These are phyloP conservation scores for Macrocentrus cingulum DNA, from an alignment of 1,140 invertebrate genomes.

Conservation along the genomic window DNA sequence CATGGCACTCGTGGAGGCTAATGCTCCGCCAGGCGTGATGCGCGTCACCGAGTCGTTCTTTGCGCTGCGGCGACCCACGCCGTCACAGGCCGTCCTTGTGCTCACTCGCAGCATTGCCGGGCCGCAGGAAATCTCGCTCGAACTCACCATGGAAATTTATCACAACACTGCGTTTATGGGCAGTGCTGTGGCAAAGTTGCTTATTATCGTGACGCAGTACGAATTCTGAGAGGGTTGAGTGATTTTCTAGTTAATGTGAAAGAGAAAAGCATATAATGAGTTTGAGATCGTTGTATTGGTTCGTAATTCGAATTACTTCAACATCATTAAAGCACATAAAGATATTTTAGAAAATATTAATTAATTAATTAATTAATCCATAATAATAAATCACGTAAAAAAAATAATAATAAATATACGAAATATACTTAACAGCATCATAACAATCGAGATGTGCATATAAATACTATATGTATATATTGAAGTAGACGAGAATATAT, in stretches of 20 bases:
- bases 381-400: too few relatives aligned
- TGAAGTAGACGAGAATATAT: too few relatives aligned
- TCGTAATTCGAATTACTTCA: slow-evolving; percentile 10
- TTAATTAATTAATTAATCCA: too few relatives aligned
- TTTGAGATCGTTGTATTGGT: slow-evolving; percentile 23
- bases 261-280: too few relatives aligned
- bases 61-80: slow-evolving; percentile 59
- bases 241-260: too few relatives aligned
- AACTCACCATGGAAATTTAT: slow-evolving; percentile 85
- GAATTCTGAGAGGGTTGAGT: slow-evolving; percentile 71
- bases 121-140: slow-evolving; percentile 86
- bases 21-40: slow-evolving; percentile 64
- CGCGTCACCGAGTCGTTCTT: slow-evolving; percentile 71
- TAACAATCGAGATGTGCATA: too few relatives aligned
- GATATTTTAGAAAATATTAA: neutral
- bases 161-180: slow-evolving; percentile 69
- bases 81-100: slow-evolving; percentile 73
- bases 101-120: slow-evolving; percentile 74
- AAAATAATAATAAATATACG: too few relatives aligned
- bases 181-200: slow-evolving; percentile 79
- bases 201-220: slow-evolving; percentile 83
- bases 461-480: too few relatives aligned
- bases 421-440: too few relatives aligned
- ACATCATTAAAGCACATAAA: neutral
- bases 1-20: slow-evolving; percentile 68